These are phyloP conservation scores for Notamacropus eugenii DNA, from an alignment of 2,797 vertebrate genomes.

Conservation along the genomic window DNA sequence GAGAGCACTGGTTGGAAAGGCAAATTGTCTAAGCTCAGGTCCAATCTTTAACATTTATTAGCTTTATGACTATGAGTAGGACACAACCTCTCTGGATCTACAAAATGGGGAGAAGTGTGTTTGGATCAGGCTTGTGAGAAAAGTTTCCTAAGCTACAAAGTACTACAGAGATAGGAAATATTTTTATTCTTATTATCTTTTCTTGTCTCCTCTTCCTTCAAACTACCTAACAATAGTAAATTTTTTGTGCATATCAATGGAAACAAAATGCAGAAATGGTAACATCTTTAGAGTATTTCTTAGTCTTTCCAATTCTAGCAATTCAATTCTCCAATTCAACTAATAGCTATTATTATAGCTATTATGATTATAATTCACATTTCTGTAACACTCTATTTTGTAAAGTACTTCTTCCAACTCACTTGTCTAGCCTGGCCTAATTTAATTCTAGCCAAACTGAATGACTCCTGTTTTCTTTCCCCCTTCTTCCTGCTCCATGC, in stretches of 20 bases:
- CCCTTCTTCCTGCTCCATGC: not conserved
- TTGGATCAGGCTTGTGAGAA: not conserved
- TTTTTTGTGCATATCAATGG: not conserved
- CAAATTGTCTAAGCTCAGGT: not conserved
- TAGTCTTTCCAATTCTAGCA: not conserved
- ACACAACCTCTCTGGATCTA: not conserved
- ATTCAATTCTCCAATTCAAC: no score
- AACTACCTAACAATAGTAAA: not conserved
- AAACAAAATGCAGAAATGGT: not conserved
- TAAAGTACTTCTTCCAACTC: not conserved
- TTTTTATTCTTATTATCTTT: not conserved
- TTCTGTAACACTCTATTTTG: not conserved
- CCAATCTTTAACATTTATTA: not conserved
- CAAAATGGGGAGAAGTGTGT: not conserved
- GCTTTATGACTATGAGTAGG: not conserved
- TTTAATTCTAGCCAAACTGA: not conserved
- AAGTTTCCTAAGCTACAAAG: not conserved
- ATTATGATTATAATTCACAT: not conserved
- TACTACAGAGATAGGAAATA: not conserved
- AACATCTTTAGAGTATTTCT: not conserved
- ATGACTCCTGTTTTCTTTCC: not conserved
- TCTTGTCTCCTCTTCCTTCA: not conserved
- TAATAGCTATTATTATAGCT: not conserved
- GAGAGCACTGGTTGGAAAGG: not conserved
- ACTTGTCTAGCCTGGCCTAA: not conserved